Percentiles rank a stretch among this genome's conserved stretches.
Conservation (phyloP, 2,113 vertebrate species). For the Paratilapia polleni region DNA sequence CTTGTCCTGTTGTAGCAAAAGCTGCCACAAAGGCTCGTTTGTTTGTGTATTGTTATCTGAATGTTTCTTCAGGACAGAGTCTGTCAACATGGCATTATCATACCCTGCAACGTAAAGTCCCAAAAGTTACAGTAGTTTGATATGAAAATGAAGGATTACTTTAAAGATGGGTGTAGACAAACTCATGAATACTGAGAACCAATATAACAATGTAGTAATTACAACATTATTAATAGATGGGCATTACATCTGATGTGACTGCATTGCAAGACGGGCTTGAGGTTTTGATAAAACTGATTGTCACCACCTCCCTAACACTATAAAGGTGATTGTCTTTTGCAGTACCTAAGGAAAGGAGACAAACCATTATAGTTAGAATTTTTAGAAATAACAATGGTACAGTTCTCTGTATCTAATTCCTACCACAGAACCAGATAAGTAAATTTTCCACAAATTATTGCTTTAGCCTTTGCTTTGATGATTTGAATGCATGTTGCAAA, state of each 20-base stretch:
- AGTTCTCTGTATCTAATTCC: too few species aligned
- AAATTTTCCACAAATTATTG: background rate
- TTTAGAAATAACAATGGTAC: too few species aligned
- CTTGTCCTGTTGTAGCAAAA: background rate
- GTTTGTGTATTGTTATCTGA: background rate
- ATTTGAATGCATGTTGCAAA: background rate
- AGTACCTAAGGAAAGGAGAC: too few species aligned
- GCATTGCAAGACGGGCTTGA: background rate
- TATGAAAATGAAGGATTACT: background rate
- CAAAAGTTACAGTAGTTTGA: background rate
- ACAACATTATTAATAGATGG: background rate
- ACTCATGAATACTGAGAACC: background rate
- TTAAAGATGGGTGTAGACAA: background rate
- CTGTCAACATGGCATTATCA: background rate
- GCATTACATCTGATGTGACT: background rate
- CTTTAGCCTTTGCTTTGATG: too few species aligned
- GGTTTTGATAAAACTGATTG: too few species aligned
- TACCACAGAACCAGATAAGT: background rate
- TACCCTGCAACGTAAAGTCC: background rate
- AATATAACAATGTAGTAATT: background rate
- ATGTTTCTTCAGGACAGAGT: background rate
- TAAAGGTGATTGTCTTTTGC: background rate
- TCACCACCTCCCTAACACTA: too few species aligned
- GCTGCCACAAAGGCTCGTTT: background rate
- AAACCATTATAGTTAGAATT: too few species aligned